A percentile compares a stretch with the other conserved stretches of the same genome.
These are phyloP conservation scores for Homarus gammarus DNA, from an alignment of 2,888 invertebrate genomes.

Conservation along the genomic window DNA sequence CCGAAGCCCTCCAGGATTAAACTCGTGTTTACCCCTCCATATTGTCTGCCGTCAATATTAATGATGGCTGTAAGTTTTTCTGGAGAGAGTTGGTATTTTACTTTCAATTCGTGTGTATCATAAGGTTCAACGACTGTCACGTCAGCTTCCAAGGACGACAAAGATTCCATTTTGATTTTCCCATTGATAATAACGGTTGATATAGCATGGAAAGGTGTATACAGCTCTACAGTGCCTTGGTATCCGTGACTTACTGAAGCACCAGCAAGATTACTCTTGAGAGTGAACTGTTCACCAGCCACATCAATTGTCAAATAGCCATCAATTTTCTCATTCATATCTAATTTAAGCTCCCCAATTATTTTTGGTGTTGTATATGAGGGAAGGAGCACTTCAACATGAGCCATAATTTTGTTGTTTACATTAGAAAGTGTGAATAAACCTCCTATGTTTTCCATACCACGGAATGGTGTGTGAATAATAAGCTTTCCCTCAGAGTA, in stretches of 20 bases:
- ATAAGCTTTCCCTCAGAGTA: conserved; percentile 72
- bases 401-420: conserved; percentile 25
- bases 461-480: conserved; percentile 60
- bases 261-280: conserved; percentile 43
- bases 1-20: conserved; percentile 18
- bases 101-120: conserved; percentile 24
- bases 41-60: conserved; percentile 12
- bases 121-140: conserved; percentile 42
- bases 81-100: conserved; percentile 21
- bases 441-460: conserved; percentile 66
- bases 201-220: conserved; percentile 58
- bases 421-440: conserved; percentile 54
- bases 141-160: conserved; percentile 17
- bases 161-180: conserved; percentile 27
- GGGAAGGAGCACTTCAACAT: conserved; percentile 60
- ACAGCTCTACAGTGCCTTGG: conserved; percentile 39
- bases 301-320: conserved; percentile 56
- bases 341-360: conserved; percentile 40
- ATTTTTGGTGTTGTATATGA: conserved; percentile 49
- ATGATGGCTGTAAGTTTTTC: background rate
- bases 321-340: conserved; percentile 38
- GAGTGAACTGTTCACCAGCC: conserved; percentile 50
- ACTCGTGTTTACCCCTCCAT: background rate
- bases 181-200: conserved; percentile 46
- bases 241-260: conserved; percentile 25